Conservation (phyloP, 1,140 invertebrate genomes). For the Aethina tumida region DNA sequence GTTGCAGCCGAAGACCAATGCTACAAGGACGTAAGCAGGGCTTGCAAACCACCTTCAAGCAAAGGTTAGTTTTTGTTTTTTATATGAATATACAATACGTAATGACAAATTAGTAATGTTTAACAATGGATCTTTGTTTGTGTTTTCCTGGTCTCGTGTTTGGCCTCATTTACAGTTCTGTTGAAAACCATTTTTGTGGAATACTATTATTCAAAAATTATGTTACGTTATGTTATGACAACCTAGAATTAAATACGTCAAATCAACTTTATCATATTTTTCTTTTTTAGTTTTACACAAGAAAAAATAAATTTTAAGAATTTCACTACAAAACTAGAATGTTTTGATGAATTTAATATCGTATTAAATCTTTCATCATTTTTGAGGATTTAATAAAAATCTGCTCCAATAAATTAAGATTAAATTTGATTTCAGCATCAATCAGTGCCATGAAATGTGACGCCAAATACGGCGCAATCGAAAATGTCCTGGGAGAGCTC, state of each 20-base stretch:
- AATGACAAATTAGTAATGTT: neutral
- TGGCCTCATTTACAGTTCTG: neutral
- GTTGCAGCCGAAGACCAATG: constrained; percentile 46
- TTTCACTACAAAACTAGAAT: too few relatives aligned
- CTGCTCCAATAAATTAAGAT: too few relatives aligned
- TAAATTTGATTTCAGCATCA: constrained; percentile 7
- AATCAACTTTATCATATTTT: too few relatives aligned
- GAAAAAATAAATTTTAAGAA: too few relatives aligned
- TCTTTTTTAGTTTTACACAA: too few relatives aligned
- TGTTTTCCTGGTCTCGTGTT: neutral
- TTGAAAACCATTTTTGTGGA: too few relatives aligned
- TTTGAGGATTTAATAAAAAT: too few relatives aligned
- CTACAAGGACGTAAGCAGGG: constrained; percentile 46
- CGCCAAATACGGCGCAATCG: constrained; percentile 54
- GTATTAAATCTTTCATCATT: too few relatives aligned
- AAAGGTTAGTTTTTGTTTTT: constrained; percentile 33
- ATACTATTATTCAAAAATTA: too few relatives aligned
- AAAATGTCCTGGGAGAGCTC: constrained; percentile 38
- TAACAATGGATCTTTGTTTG: constrained; percentile 2
- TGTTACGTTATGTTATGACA: too few relatives aligned
- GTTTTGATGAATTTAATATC: too few relatives aligned
- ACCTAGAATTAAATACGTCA: too few relatives aligned
- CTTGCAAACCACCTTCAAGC: constrained; percentile 40
- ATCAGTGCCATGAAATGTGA: constrained; percentile 44
- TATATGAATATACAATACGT: constrained; percentile 2